These are phyloP conservation scores for Gila orcuttii DNA, from an alignment of 2,113 vertebrate genomes.

Conservation along the genomic window DNA sequence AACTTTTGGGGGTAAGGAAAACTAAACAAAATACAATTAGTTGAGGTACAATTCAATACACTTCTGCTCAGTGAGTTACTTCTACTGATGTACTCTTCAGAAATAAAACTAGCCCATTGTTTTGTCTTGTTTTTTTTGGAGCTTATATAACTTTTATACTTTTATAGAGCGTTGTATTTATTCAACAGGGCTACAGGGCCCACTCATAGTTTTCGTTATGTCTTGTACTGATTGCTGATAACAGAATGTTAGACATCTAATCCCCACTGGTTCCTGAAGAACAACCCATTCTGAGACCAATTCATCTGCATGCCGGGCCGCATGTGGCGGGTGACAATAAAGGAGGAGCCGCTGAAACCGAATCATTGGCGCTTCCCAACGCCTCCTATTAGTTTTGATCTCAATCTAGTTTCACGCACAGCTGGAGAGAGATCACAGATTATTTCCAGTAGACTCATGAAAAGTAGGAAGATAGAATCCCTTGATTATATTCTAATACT, in stretches of 20 bases:
- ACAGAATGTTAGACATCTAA: slow-evolving; percentile 50
- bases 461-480: neutral
- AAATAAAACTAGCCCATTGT: neutral
- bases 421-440: neutral
- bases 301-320: slow-evolving; percentile 38
- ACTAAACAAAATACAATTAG: too few species aligned
- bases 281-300: slow-evolving; percentile 6
- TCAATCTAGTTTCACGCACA: neutral
- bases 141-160: neutral
- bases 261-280: slow-evolving; percentile 1
- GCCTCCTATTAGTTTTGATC: neutral
- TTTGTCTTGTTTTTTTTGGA: neutral
- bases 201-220: neutral
- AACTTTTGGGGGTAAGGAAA: too few species aligned
- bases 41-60: neutral
- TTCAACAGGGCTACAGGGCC: neutral
- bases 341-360: neutral
- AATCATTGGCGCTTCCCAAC: neutral
- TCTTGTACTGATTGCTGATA: neutral
- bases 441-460: neutral
- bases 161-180: neutral
- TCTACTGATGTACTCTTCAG: neutral
- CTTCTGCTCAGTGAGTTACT: neutral
- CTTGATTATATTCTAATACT: neutral
- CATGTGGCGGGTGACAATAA: slow-evolving; percentile 62